Conservation (phyloP, 2,888 invertebrate species). For the Beris morrisii region DNA sequence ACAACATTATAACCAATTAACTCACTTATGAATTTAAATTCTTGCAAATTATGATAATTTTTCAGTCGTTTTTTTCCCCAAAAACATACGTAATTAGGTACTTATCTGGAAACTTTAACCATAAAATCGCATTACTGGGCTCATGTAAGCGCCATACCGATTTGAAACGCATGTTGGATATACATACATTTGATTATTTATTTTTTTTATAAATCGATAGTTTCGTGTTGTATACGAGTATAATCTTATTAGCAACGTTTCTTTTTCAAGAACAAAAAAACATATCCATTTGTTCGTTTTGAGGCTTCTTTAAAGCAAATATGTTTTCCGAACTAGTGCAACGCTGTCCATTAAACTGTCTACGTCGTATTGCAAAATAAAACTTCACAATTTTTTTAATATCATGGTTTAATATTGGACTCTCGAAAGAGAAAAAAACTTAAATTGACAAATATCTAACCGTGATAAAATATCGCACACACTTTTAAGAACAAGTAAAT, state of each 20-base stretch:
- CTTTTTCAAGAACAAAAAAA: conserved; percentile 11
- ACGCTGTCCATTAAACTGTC: conserved; percentile 13
- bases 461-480: not conserved
- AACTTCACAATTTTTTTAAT: not conserved
- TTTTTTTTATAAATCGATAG: conserved; percentile 28
- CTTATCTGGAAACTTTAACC: too few species aligned
- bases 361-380: not conserved
- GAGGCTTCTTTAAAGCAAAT: conserved; percentile 28
- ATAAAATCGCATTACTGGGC: conserved; percentile 23
- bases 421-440: not conserved
- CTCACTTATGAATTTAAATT: too few species aligned
- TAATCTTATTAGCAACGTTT: conserved; percentile 33
- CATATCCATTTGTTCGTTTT: conserved; percentile 20
- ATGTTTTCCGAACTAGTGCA: conserved; percentile 13
- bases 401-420: not conserved
- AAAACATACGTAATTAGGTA: too few species aligned
- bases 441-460: not conserved
- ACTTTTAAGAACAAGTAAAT: not conserved
- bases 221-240: not conserved
- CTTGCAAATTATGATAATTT: too few species aligned
- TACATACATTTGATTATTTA: conserved; percentile 21
- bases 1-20: too few species aligned
- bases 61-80: too few species aligned
- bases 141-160: not conserved
- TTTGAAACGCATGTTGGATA: conserved; percentile 12